Base-by-base conservation (phyloP, 2,888 invertebrate species). In the Andrena flavipes region DNA sequence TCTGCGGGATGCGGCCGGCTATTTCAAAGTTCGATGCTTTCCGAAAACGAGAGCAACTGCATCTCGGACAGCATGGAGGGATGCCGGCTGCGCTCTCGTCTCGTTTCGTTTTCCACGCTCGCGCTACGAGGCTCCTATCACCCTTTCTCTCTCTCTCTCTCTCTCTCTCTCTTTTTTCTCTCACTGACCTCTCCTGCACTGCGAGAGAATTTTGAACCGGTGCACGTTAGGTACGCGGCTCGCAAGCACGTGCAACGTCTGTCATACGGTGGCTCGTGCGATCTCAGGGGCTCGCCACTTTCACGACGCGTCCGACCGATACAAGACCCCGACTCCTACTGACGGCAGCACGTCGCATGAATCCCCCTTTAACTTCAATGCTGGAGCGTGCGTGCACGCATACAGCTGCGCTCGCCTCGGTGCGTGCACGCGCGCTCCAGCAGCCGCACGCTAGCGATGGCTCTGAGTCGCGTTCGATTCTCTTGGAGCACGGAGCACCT, bases 251-350 rank as follows among this genome's bases (percentile, higher is more conserved):
- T 87, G 87, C 65, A 20, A 30, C 80, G 76, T 68, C 75, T 83
- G 83, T 87, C 86, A 86, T 68, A 76, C 51, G 23, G 23, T 20
- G 20, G 56, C 84, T 84, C 80, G 80, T 76, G 77, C 60, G 56
- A 76, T 73, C 72, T 56, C 67, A 68, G 51, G 56, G 65, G 60
- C 56, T 80, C 68, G 59, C 42, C 56, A 80, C 71, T 79, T 60
- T 69, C 2, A 63, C 77, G 51, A 74, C 84, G 78, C 85, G 86
- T 88, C 88, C 84, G 73, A 70, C 67, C 82, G 59, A 81, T 78
- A 72, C 83, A 83, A 84, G 78, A 88, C 87, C 85, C 82, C 80
- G 89, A 85, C 87, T 89, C 84, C 88, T 84, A 91, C 90, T 91
- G 90, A 78, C 90, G 78, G 70, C 71, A 26, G 10, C 56, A 70